Evolutionary conservation across 1,140 invertebrate genomes (phyloP).

Genomic region (Tenebrio molitor): DNA sequence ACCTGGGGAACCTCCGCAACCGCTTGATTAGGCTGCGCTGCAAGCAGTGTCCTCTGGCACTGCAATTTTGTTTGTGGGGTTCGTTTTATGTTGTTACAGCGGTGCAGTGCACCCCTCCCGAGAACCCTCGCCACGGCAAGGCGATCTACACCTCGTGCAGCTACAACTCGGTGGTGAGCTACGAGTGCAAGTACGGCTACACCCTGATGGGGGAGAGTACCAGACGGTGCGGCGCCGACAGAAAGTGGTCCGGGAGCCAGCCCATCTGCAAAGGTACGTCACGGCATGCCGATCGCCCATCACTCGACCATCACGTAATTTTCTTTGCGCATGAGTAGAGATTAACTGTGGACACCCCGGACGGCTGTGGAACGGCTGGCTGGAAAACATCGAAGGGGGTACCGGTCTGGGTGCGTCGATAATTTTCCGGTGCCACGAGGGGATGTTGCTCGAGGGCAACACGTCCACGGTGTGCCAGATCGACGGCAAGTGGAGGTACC

Average conservation of each 20-base stretch:
- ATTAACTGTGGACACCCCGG: conserved; percentile 95
- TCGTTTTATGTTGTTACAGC: conserved; percentile 79
- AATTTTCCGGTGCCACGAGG: conserved; percentile 94
- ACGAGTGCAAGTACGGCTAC: conserved; percentile 94
- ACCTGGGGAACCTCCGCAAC: too few relatives aligned
- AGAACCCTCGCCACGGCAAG: conserved; percentile 90
- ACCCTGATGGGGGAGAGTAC: conserved; percentile 89
- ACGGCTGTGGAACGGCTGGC: conserved; percentile 93
- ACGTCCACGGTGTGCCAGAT: conserved; percentile 92
- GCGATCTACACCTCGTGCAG: conserved; percentile 93
- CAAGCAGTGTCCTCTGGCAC: neutral
- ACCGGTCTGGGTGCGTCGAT: conserved; percentile 92
- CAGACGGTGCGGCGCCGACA: conserved; percentile 90
- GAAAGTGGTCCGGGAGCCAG: conserved; percentile 90
- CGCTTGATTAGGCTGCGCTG: neutral
- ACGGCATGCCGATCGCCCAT: conserved; percentile 60
- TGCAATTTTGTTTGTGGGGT: conserved; percentile 52
- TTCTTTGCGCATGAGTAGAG: conserved; percentile 71
- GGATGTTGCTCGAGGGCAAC: conserved; percentile 92
- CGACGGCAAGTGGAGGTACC: conserved; percentile 94
- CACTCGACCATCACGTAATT: conserved; percentile 41
- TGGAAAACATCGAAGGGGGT: conserved; percentile 92
- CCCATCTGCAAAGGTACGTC: conserved; percentile 87
- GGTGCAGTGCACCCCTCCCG: conserved; percentile 89
- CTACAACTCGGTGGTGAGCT: conserved; percentile 94